Percentiles rank a stretch among this genome's conserved stretches.
Evolutionary conservation across 2,888 invertebrate genomes (phyloP).

Genomic region (Leptopilina syphax): DNA sequence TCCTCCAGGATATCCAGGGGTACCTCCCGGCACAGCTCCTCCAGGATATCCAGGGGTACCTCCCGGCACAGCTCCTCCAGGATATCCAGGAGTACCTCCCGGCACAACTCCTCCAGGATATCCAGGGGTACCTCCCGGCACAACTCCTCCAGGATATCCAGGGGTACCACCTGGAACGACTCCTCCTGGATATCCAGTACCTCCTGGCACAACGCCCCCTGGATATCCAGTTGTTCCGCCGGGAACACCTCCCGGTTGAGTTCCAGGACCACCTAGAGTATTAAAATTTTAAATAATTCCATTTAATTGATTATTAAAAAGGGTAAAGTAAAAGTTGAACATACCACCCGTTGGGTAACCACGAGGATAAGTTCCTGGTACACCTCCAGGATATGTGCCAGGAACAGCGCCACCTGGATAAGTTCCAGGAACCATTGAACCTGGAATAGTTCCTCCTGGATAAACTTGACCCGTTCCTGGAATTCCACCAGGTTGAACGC

Average conservation of each 20-base stretch:
- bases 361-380: slow-evolving; percentile 42
- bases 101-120: slow-evolving; percentile 2
- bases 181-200: slow-evolving; percentile 32
- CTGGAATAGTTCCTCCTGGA: slow-evolving; percentile 43
- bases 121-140: slow-evolving; percentile 42
- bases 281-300: not conserved
- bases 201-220: slow-evolving; percentile 13
- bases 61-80: not conserved
- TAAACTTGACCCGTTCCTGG: slow-evolving; percentile 39
- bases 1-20: slow-evolving; percentile 27
- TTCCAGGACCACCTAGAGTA: slow-evolving; percentile 39
- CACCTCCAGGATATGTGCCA: slow-evolving; percentile 46
- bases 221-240: slow-evolving; percentile 46
- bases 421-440: not conserved
- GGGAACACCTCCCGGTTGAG: slow-evolving; percentile 20
- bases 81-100: slow-evolving; percentile 37
- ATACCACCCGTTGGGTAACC: slow-evolving; percentile 42
- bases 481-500: slow-evolving; percentile 43
- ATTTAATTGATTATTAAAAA: not conserved
- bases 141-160: slow-evolving; percentile 51
- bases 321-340: not conserved
- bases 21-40: not conserved
- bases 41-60: slow-evolving; percentile 44
- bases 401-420: slow-evolving; percentile 40
- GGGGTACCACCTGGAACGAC: slow-evolving; percentile 15